Evolutionary conservation across 1,140 invertebrate species (phyloP).

Genomic region (Drosophila elegans): DNA sequence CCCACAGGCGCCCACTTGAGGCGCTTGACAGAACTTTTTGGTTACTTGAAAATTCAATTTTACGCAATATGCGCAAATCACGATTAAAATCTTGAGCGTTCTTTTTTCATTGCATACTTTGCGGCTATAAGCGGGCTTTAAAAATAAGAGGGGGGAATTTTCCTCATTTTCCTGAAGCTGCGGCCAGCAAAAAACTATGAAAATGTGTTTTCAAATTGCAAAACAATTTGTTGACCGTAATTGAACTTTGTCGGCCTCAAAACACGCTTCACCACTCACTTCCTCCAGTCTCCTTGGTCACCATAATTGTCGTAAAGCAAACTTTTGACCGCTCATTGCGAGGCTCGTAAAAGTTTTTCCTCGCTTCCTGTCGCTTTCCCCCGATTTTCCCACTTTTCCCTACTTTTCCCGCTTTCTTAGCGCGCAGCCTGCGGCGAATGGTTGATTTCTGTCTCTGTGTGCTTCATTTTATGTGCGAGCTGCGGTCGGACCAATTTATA

Average conservation of each 20-base stretch:
- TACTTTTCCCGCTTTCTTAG: conserved; percentile 25
- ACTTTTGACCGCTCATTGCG: conserved; percentile 64
- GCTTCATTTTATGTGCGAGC: conserved; percentile 3
- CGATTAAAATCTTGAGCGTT: conserved; percentile 74
- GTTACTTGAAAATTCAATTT: conserved; percentile 82
- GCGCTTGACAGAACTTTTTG: conserved; percentile 54
- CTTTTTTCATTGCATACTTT: conserved; percentile 59
- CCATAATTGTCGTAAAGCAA: conserved; percentile 56
- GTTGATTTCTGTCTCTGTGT: conserved; percentile 34
- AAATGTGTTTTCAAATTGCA: conserved; percentile 79
- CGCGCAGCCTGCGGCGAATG: conserved; percentile 71
- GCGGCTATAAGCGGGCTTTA: conserved; percentile 15
- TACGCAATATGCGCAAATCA: conserved; percentile 82
- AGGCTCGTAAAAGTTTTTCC: conserved; percentile 50
- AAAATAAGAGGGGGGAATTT: not conserved
- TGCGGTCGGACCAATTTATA: conserved; percentile 51
- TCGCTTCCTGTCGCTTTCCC: conserved; percentile 1
- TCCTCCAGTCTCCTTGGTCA: conserved; percentile 1
- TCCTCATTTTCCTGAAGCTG: conserved; percentile 20
- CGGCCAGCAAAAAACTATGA: conserved; percentile 67
- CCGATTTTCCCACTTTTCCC: not conserved
- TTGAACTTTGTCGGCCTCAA: conserved; percentile 70
- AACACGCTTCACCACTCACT: not conserved
- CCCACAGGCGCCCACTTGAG: not conserved
- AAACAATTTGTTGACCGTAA: conserved; percentile 83